Evolutionary conservation across 2,113 vertebrate genomes (phyloP), one percentile per base, ranked within the genome.

Genomic region (Ifrita kowaldi): DNA sequence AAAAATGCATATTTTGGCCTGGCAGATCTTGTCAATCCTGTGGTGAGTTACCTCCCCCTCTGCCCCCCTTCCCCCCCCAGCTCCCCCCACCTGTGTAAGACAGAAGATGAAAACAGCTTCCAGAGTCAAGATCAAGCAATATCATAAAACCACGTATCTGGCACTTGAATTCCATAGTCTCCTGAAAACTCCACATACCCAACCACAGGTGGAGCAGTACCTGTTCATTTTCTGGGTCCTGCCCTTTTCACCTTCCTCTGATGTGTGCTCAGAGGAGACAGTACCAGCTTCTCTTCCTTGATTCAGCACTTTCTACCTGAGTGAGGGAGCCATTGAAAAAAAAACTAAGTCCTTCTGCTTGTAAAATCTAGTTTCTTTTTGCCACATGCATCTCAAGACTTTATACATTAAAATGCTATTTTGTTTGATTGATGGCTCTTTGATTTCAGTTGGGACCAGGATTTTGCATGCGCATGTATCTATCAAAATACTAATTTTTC

Each of bases 391-490:
- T 53, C 22, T 62, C 39, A 50, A 87, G 41, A 44, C 9, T 41
- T 91, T 30, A 71, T 60, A 64, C 33, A 49, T 64, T 37, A 85
- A 91, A 89, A 41, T 60, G 6, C 3, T 16, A 1, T 7, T 73
- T 80, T 16, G 2, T 39, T 47, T 75, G 3, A 22, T 9, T 75
- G 49, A 37, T 64, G 74, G 44, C 14, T 62, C 50, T 76, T 55
- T 27, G 33, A 42, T 89, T 95, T 93, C 62, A 71, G 20, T 82
- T 3, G 4, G 65, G 46, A 52, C 37, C 11, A 46, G 32, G 46
- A 42, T 83, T 89, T 94, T 3, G 3, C 19, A 27, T 19, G 4
- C 1, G 0, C 18, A 35, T 0, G 0, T 55, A 67, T 55, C 69
- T 82, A 49, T 74, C n/a, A 80, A 62, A 69, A 85, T 63, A 42